phyloP scores from a whole-genome alignment of 1,140 invertebrate species.

The Ganaspis sp. region DNA sequence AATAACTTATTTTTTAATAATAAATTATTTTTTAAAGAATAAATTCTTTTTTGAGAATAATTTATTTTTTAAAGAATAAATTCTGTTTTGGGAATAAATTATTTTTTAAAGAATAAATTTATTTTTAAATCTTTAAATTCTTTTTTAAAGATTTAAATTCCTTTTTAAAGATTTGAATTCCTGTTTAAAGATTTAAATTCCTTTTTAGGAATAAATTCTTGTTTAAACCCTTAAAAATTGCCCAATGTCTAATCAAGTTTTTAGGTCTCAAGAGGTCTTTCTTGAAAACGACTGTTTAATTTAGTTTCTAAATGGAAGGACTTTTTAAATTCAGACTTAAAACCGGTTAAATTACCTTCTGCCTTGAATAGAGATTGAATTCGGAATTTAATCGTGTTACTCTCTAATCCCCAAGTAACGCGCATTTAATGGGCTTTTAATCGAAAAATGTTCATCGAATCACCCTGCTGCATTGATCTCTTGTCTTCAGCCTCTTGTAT shows the following conservation, averaged over 20 bases:
- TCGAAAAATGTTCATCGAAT: slow-evolving; percentile 26
- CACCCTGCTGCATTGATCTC: background rate
- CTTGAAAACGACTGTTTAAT: background rate
- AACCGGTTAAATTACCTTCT: background rate
- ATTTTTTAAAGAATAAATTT: too few relatives aligned
- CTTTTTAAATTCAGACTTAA: background rate
- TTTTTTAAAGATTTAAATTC: too few relatives aligned
- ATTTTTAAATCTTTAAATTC: too few relatives aligned
- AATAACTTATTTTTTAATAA: too few relatives aligned
- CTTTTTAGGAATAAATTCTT: too few relatives aligned
- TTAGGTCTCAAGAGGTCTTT: background rate
- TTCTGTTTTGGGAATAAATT: too few relatives aligned
- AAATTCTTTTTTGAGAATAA: too few relatives aligned
- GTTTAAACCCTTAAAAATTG: too few relatives aligned
- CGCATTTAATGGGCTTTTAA: slow-evolving; percentile 23
- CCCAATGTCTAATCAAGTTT: background rate
- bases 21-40: too few relatives aligned
- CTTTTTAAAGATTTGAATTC: too few relatives aligned
- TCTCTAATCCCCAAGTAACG: background rate
- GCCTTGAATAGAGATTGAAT: slow-evolving; percentile 5
- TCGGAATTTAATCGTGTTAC: slow-evolving; percentile 5
- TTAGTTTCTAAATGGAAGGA: background rate
- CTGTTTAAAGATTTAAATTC: too few relatives aligned
- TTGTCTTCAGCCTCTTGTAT: background rate
- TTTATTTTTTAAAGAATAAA: too few relatives aligned